phyloP scores from a whole-genome alignment of 1,140 invertebrate species.

The Argopecten irradians region DNA sequence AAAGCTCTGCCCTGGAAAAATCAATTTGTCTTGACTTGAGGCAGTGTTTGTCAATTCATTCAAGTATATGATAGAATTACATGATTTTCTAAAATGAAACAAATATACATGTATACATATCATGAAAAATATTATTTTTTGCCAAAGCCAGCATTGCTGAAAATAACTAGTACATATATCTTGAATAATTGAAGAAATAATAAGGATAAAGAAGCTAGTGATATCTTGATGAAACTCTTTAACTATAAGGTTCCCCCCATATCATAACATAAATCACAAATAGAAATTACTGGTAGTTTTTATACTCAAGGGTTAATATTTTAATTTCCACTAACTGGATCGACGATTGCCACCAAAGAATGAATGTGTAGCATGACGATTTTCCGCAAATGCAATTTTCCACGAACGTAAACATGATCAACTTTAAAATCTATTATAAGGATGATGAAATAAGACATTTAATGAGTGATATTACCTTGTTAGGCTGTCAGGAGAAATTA shows the following conservation, averaged over 20 bases:
- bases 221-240: too few species aligned
- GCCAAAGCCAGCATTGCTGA: not conserved
- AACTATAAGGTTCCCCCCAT: too few species aligned
- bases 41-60: not conserved
- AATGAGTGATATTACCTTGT: not conserved
- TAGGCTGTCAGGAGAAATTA: not conserved
- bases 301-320: too few species aligned
- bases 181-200: not conserved
- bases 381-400: not conserved
- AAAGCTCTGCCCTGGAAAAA: not conserved
- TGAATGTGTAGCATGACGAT: not conserved
- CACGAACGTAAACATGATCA: not conserved
- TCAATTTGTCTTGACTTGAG: conserved; percentile 7
- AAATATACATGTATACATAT: not conserved
- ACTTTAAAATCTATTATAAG: not conserved
- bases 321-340: too few species aligned
- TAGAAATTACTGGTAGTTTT: too few species aligned
- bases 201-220: too few species aligned
- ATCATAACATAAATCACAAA: too few species aligned
- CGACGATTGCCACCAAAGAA: too few species aligned
- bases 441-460: not conserved
- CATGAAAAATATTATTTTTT: not conserved
- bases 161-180: not conserved
- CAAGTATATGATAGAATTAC: not conserved
- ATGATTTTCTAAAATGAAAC: not conserved